A percentile compares a stretch with the other conserved stretches of the same genome.
These are phyloP conservation scores for Eristalis intricaria DNA, from an alignment of 2,888 invertebrate genomes.

Conservation along the genomic window DNA sequence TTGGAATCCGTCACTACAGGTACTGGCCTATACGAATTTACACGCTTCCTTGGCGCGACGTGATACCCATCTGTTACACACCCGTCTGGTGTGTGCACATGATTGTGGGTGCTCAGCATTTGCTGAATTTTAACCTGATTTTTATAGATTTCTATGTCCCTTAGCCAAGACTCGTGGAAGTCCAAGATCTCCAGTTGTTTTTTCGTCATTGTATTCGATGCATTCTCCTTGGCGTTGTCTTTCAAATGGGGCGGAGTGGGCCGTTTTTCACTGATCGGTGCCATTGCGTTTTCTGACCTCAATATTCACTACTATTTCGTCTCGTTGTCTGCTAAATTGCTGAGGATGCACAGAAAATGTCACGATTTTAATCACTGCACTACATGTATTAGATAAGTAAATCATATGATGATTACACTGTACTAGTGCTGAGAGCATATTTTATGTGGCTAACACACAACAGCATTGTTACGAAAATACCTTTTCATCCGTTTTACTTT, in stretches of 20 bases:
- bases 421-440: conserved; percentile 46
- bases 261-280: conserved; percentile 80
- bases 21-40: conserved; percentile 15
- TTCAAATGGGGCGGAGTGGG: conserved; percentile 73
- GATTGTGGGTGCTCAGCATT: conserved; percentile 75
- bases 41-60: conserved; percentile 30
- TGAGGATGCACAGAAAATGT: conserved; percentile 37
- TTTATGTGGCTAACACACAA: conserved; percentile 57
- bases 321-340: conserved; percentile 58
- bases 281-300: conserved; percentile 75
- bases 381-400: conserved; percentile 60
- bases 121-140: conserved; percentile 77
- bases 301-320: conserved; percentile 39
- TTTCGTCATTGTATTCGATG: conserved; percentile 48
- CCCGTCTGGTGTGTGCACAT: conserved; percentile 74
- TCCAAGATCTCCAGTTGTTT: conserved; percentile 78
- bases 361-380: conserved; percentile 42
- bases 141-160: conserved; percentile 80
- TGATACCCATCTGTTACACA: conserved; percentile 16
- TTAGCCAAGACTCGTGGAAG: conserved; percentile 80
- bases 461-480: conserved; percentile 52
- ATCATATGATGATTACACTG: conserved; percentile 64
- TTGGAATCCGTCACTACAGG: not conserved
- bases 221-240: conserved; percentile 77
- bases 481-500: conserved; percentile 51